A percentile compares a stretch with the other conserved stretches of the same genome.
Evolutionary conservation across 1,140 invertebrate genomes (phyloP).

Genomic region (Solenopsis fugax): DNA sequence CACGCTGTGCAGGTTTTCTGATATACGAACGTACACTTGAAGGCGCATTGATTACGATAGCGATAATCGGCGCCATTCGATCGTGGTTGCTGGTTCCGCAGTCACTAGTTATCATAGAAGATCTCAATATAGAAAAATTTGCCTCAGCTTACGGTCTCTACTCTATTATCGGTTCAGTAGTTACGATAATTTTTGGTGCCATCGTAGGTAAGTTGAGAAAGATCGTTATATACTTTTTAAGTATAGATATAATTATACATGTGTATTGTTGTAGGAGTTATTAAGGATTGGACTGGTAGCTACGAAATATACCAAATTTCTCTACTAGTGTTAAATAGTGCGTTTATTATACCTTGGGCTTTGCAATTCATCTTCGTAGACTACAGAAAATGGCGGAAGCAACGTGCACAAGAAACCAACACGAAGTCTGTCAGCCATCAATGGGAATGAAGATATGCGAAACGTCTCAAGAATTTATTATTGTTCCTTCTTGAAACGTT

Average conservation of each 20-base stretch:
- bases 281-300: conserved; percentile 85
- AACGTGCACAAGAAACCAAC: conserved; percentile 41
- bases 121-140: conserved; percentile 83
- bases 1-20: conserved; percentile 77
- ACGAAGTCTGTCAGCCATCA: not conserved
- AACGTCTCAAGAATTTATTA: not conserved
- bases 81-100: conserved; percentile 83
- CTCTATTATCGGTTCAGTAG: conserved; percentile 82
- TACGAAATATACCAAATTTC: conserved; percentile 80
- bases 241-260: not conserved
- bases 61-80: conserved; percentile 80
- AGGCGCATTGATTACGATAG: conserved; percentile 79
- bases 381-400: conserved; percentile 61
- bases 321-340: conserved; percentile 79
- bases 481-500: not conserved
- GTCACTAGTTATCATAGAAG: conserved; percentile 84
- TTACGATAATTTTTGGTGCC: conserved; percentile 83
- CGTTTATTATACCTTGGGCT: conserved; percentile 83
- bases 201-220: conserved; percentile 80
- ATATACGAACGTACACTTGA: conserved; percentile 79
- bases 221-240: not conserved
- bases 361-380: conserved; percentile 79
- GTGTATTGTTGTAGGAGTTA: conserved; percentile 77
- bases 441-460: not conserved
- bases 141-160: conserved; percentile 85